Evolutionary conservation across 2,113 vertebrate species (phyloP).

Genomic region (Callipepla californica): DNA sequence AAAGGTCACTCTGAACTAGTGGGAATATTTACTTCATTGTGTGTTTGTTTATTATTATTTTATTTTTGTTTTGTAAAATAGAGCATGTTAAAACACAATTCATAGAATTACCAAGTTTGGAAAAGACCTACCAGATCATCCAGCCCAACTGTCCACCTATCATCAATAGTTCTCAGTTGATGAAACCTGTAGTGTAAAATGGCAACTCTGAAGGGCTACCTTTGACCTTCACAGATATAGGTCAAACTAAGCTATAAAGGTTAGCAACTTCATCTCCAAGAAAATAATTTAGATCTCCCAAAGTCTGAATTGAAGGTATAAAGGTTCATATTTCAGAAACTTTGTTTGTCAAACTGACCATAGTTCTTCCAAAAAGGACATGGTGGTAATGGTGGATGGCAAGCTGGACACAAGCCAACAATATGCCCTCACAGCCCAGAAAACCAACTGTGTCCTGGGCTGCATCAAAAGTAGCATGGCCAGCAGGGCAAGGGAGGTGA

Average conservation of each 20-base stretch:
- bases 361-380: too few relatives aligned
- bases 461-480: too few relatives aligned
- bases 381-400: too few relatives aligned
- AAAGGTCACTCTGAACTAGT: not conserved
- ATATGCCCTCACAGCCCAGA: too few relatives aligned
- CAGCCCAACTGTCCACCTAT: too few relatives aligned
- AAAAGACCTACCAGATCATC: too few relatives aligned
- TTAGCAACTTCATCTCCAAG: not conserved
- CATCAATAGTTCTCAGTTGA: not conserved
- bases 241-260: constrained; percentile 8
- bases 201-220: not conserved
- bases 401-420: too few relatives aligned
- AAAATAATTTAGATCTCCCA: not conserved
- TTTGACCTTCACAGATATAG: constrained; percentile 29
- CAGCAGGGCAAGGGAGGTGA: too few relatives aligned
- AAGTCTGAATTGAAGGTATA: constrained; percentile 6
- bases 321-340: not conserved
- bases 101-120: too few relatives aligned
- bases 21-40: not conserved
- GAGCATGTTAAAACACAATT: not conserved
- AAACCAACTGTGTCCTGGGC: too few relatives aligned
- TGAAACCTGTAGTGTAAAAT: not conserved
- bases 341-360: not conserved
- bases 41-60: too few relatives aligned
- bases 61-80: not conserved